These are phyloP conservation scores for Pachyrhynchus sulphureomaculatus DNA, from an alignment of 1,140 invertebrate genomes.

Conservation along the genomic window DNA sequence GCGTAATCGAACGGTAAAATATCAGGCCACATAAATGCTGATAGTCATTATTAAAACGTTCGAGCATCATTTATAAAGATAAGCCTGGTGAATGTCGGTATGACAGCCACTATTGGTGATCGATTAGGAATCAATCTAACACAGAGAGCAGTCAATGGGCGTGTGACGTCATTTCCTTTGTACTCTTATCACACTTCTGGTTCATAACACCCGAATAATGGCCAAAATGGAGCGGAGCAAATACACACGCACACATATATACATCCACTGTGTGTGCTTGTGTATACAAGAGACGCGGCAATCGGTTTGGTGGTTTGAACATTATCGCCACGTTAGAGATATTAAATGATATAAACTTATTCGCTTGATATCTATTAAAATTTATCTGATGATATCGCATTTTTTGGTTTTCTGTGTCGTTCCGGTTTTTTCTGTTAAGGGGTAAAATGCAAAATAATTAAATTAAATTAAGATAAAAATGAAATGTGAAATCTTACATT, in stretches of 20 bases:
- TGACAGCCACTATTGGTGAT: constrained; percentile 49
- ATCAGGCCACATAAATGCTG: constrained; percentile 24
- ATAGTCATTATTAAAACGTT: constrained; percentile 34
- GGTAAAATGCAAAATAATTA: too few species aligned
- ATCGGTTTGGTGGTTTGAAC: neutral
- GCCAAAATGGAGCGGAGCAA: constrained; percentile 44
- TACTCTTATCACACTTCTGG: constrained; percentile 50
- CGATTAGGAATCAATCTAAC: constrained; percentile 50
- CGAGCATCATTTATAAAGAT: constrained; percentile 48
- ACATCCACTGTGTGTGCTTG: too few species aligned
- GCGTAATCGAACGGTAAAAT: constrained; percentile 24
- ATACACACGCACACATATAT: constrained; percentile 31
- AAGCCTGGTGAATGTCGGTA: constrained; percentile 41
- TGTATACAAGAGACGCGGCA: constrained; percentile 9
- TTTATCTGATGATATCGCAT: too few species aligned
- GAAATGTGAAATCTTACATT: too few species aligned
- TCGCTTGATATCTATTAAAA: too few species aligned
- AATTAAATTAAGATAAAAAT: too few species aligned
- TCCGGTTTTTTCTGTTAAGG: too few species aligned
- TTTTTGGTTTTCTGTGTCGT: too few species aligned
- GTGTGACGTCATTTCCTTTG: constrained; percentile 52
- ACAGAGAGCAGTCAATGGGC: constrained; percentile 50
- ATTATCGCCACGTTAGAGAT: constrained; percentile 2
- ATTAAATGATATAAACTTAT: too few species aligned
- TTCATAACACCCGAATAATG: constrained; percentile 52